phyloP scores from a whole-genome alignment of 2,113 vertebrate genomes.

The Rhea americana region DNA sequence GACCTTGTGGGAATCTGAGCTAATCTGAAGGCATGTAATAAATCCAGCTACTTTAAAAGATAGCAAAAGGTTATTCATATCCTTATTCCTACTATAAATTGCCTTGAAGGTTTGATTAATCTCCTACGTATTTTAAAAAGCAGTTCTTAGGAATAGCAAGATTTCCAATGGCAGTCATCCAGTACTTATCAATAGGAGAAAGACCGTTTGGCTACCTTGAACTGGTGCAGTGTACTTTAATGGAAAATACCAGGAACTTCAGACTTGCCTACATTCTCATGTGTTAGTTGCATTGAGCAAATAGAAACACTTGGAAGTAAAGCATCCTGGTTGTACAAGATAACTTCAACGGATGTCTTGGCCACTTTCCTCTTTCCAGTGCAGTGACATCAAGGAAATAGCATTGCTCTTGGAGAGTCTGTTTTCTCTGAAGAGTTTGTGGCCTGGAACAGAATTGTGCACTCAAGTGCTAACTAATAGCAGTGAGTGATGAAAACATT shows the following conservation, averaged over 20 bases:
- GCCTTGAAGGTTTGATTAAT: background rate
- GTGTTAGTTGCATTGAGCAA: background rate
- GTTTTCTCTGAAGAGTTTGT: background rate
- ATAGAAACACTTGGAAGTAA: background rate
- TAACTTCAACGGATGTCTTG: background rate
- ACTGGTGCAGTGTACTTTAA: background rate
- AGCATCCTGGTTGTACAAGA: background rate
- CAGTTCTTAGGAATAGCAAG: background rate
- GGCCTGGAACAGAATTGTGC: background rate
- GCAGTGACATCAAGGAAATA: slow-evolving; percentile 45
- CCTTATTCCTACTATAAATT: background rate
- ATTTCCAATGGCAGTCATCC: background rate
- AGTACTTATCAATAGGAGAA: background rate
- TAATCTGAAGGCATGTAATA: background rate
- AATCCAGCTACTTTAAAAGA: background rate
- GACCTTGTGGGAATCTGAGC: background rate
- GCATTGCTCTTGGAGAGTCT: background rate
- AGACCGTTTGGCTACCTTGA: background rate
- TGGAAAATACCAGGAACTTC: background rate
- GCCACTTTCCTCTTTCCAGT: background rate
- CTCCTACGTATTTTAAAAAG: background rate
- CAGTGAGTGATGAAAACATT: slow-evolving; percentile 5
- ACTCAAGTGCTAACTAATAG: background rate
- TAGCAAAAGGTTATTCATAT: background rate
- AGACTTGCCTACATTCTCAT: background rate